These are phyloP conservation scores for Crocodylus rhombifer DNA, from an alignment of 2,797 vertebrate genomes.

Conservation along the genomic window DNA sequence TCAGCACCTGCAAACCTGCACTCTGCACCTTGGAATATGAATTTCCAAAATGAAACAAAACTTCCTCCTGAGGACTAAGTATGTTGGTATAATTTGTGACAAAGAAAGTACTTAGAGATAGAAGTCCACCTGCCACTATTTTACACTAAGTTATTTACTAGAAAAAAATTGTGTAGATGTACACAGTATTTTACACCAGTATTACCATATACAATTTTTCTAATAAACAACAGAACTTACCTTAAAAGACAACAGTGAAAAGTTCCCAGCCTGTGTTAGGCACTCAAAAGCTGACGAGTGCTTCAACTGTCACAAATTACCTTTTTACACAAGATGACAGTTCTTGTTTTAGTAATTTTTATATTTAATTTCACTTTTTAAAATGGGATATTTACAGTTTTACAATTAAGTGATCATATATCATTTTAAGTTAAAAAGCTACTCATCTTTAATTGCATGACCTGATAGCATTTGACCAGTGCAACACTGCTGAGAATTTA, in stretches of 20 bases:
- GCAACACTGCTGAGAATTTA: background rate
- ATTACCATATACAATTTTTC: rapidly evolving
- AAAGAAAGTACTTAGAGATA: background rate
- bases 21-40: background rate
- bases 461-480: background rate
- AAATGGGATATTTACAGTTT: background rate
- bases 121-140: background rate
- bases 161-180: background rate
- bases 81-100: background rate
- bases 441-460: background rate
- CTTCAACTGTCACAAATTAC: conserved; percentile 6
- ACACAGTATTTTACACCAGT: background rate
- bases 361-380: background rate
- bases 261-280: background rate
- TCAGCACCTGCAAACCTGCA: background rate
- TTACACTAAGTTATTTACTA: background rate
- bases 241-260: background rate
- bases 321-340: background rate
- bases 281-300: conserved; percentile 21
- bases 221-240: background rate
- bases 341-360: conserved; percentile 1
- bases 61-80: background rate
- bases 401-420: background rate
- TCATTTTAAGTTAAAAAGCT: background rate
- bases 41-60: background rate